phyloP scores from a whole-genome alignment of 2,888 invertebrate species.

The Mimas tiliae region DNA sequence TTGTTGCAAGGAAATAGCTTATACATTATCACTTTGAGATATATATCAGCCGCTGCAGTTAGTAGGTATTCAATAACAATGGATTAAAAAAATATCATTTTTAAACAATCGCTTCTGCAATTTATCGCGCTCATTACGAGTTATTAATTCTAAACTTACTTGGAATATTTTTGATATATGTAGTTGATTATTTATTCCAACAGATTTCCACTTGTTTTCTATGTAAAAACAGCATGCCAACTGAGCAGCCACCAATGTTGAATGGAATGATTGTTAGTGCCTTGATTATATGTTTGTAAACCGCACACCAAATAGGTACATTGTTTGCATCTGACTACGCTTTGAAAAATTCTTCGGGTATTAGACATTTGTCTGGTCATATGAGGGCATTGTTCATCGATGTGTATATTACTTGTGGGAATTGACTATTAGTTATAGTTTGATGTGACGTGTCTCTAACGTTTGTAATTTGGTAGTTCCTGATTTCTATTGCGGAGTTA shows the following conservation, averaged over 20 bases:
- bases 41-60: background rate
- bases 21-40: background rate
- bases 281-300: conserved; percentile 70
- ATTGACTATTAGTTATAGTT: background rate
- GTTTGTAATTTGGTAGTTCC: too few species aligned
- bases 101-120: background rate
- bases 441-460: too few species aligned
- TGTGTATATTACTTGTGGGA: background rate
- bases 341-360: conserved; percentile 40
- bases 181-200: background rate
- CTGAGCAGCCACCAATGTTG: conserved; percentile 52
- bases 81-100: too few species aligned
- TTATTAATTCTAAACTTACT: conserved; percentile 2
- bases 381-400: background rate
- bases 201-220: conserved; percentile 45
- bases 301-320: conserved; percentile 63
- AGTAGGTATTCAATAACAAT: too few species aligned
- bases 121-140: background rate
- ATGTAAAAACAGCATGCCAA: conserved; percentile 49
- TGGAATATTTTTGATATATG: background rate
- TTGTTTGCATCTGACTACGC: conserved; percentile 58
- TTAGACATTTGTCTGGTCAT: conserved; percentile 18
- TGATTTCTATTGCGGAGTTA: too few species aligned
- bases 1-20: background rate
- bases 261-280: conserved; percentile 50